A percentile compares a stretch with the other conserved stretches of the same genome.
Conservation (phyloP, 1,140 invertebrate species). For the Callitettix versicolor region DNA sequence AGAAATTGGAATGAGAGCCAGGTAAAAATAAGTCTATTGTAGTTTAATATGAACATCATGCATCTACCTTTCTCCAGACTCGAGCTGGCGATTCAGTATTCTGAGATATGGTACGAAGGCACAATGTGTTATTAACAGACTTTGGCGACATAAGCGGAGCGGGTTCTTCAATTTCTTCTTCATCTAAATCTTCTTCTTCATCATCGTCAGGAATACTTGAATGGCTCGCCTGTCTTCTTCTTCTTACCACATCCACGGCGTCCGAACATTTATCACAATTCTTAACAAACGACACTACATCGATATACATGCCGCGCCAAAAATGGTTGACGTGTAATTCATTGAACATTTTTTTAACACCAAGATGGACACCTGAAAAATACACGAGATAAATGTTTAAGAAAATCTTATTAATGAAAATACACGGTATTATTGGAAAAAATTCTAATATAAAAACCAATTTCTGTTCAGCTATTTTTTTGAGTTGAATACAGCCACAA, state of each 20-base stretch:
- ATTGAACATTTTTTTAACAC: constrained; percentile 31
- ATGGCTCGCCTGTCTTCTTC: not conserved
- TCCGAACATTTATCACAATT: constrained; percentile 28
- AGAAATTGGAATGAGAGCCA: too few relatives aligned
- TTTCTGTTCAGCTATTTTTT: too few relatives aligned
- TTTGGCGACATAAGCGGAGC: constrained; percentile 25
- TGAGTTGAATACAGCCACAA: too few relatives aligned
- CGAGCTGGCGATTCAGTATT: constrained; percentile 5
- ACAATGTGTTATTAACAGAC: constrained; percentile 2
- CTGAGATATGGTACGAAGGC: not conserved
- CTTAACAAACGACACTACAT: constrained; percentile 28
- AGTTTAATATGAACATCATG: too few relatives aligned
- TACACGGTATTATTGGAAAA: not conserved
- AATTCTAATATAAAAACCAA: too few relatives aligned
- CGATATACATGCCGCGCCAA: constrained; percentile 31
- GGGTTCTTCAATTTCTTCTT: constrained; percentile 14
- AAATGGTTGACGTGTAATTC: constrained; percentile 26
- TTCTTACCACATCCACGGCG: constrained; percentile 9
- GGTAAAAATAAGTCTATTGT: too few relatives aligned
- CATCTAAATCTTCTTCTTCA: constrained; percentile 17
- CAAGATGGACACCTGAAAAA: constrained; percentile 29
- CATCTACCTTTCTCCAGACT: constrained; percentile 14
- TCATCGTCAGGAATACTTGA: not conserved
- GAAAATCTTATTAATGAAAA: not conserved
- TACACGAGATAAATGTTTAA: not conserved